phyloP scores from a whole-genome alignment of 1,140 invertebrate species.

The Ceratosolen fusciceps region DNA sequence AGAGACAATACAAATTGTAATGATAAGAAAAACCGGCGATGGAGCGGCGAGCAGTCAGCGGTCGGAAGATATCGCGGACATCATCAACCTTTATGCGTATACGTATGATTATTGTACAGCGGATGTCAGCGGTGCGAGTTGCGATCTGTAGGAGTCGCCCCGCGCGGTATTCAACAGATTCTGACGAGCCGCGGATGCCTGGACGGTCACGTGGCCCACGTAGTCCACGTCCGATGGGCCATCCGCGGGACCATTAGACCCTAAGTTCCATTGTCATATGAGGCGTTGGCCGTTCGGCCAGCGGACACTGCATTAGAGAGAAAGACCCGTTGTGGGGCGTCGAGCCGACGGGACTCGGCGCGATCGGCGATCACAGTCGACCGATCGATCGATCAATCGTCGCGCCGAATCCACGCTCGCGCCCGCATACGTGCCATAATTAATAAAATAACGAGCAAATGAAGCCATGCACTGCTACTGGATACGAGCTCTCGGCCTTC shows the following conservation, averaged over 20 bases:
- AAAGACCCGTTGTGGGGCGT: conserved; percentile 35
- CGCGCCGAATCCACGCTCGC: conserved; percentile 46
- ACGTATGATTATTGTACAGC: conserved; percentile 14
- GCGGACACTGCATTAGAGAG: conserved; percentile 17
- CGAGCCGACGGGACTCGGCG: not conserved
- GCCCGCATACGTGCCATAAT: conserved; percentile 68
- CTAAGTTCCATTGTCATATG: conserved; percentile 2
- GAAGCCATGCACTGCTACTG: conserved; percentile 24
- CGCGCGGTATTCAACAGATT: not conserved
- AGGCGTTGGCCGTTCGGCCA: not conserved
- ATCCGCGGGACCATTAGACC: not conserved
- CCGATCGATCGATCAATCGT: conserved; percentile 46
- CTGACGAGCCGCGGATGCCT: not conserved
- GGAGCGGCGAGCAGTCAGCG: conserved; percentile 12
- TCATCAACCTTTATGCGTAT: conserved; percentile 31
- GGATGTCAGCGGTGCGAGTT: conserved; percentile 8
- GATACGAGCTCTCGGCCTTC: not conserved
- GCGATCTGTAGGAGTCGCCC: conserved; percentile 2
- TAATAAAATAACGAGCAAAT: conserved; percentile 48
- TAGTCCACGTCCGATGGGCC: conserved; percentile 6
- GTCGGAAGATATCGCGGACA: not conserved
- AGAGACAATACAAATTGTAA: conserved; percentile 41
- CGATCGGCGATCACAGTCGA: conserved; percentile 31
- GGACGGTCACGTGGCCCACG: not conserved
- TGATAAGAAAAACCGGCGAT: not conserved